These are phyloP conservation scores for Heterodera carotae DNA, from an alignment of 1,140 invertebrate species.

Conservation along the genomic window DNA sequence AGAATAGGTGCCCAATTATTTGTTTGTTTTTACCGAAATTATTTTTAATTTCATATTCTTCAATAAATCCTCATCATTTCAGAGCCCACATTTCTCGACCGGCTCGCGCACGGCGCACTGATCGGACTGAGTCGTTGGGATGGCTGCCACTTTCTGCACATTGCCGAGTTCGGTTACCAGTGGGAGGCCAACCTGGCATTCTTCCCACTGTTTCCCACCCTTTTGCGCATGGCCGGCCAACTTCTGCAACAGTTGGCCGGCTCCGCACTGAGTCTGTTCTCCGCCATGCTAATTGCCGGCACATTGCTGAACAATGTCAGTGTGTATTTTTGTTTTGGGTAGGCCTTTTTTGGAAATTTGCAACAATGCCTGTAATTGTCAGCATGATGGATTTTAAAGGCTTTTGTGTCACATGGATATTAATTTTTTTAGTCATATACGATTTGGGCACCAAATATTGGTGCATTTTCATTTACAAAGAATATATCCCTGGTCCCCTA, in stretches of 20 bases:
- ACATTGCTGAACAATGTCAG: constrained; percentile 51
- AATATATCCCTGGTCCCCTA: too few species aligned
- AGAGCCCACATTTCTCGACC: constrained; percentile 30
- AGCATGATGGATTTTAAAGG: too few species aligned
- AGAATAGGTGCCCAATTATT: too few species aligned
- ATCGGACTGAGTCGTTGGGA: constrained; percentile 50
- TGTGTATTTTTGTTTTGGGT: too few species aligned
- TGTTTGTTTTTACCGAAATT: too few species aligned
- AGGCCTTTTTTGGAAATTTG: too few species aligned
- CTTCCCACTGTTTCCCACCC: constrained; percentile 50
- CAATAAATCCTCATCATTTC: constrained; percentile 5
- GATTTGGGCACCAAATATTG: too few species aligned
- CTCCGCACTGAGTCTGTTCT: constrained; percentile 33
- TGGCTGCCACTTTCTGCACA: constrained; percentile 54
- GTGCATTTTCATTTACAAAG: too few species aligned
- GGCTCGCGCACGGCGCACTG: constrained; percentile 34
- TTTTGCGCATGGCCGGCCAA: constrained; percentile 39
- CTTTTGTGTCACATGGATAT: too few species aligned
- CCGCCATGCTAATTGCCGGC: constrained; percentile 49
- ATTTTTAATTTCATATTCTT: too few species aligned
- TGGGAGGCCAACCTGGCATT: constrained; percentile 52
- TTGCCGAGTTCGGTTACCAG: constrained; percentile 55
- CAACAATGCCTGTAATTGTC: too few species aligned
- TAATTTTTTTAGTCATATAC: too few species aligned
- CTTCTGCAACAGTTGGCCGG: constrained; percentile 28